Base-by-base conservation (phyloP, 2,888 invertebrate species). In the Eupsilia transversa region DNA sequence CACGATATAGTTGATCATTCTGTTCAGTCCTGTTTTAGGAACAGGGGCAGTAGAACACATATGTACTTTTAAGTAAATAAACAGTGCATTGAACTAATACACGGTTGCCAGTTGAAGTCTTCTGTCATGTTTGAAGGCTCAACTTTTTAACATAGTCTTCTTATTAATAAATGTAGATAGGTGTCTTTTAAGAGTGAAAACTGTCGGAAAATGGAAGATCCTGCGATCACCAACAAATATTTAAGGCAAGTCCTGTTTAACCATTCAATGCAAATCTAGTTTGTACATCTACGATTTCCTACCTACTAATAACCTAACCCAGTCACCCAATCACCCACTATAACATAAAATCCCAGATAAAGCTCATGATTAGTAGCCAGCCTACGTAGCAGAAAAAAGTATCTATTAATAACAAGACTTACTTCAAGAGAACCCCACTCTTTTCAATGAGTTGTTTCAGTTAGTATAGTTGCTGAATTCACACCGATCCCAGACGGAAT, bases 371-470 rank as follows among this genome's bases (percentile, higher is more conserved):
- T 46, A 43, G 12, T 20, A 71, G 23, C 7, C 35, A 46, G 46
- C 3, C 17, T 6, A 38, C 46, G 3, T 17, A 30, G 2, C 38
- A 57, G 17, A 72, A 54, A 60, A 71, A 52, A 54, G 4, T n/a
- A 23, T 41, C 20, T 41, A 59, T 41, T 67, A 38, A 38, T 49
- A 66, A 35, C 41, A 27, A 79, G 6, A 61, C 14, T 27, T 27
- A 23, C 17, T 23, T 35, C 52, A 27, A 73, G 23, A 49, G 23
- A 59, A 57, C 52, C 49, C 38, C 49, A 49, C 63, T 56, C 14
- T 41, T 80, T 79, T 43, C 10, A 72, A 30, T 46, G 14, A 30
- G 27, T 79, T 38, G n/a, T n/a, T n/a, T n/a, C n/a, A n/a, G n/a
- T n/a, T n/a, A n/a, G n/a, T n/a, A n/a, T n/a, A n/a, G n/a, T n/a